Conservation (phyloP, 2,888 invertebrate genomes). For the Platycheirus albimanus region DNA sequence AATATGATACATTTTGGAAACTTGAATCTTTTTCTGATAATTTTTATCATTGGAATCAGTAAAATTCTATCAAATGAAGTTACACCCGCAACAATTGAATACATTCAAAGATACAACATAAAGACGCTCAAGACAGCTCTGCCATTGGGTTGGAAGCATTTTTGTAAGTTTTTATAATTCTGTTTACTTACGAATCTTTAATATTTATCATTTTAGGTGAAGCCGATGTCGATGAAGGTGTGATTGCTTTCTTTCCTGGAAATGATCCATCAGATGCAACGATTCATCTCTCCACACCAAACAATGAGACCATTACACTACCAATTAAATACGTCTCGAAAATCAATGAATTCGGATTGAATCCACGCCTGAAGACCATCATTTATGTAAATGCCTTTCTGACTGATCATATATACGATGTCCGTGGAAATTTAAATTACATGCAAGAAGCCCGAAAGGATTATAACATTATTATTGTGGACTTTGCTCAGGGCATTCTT, state of each 20-base stretch:
- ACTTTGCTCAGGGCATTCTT: slow-evolving; percentile 76
- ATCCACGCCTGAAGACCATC: slow-evolving; percentile 70
- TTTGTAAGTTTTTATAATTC: slow-evolving; percentile 20
- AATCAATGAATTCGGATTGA: slow-evolving; percentile 78
- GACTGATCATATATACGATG: slow-evolving; percentile 79
- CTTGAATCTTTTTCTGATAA: background rate
- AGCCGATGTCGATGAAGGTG: slow-evolving; percentile 79
- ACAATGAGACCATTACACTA: slow-evolving; percentile 78
- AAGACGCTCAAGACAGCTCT: slow-evolving; percentile 34
- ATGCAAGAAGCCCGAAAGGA: slow-evolving; percentile 78
- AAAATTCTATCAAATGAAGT: background rate
- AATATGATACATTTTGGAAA: background rate
- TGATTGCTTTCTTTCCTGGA: slow-evolving; percentile 79
- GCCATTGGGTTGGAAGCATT: slow-evolving; percentile 39
- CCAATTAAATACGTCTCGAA: slow-evolving; percentile 78
- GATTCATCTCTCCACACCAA: slow-evolving; percentile 77
- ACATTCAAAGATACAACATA: slow-evolving; percentile 77
- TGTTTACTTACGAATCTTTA: too few relatives aligned
- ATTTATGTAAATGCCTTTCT: slow-evolving; percentile 73
- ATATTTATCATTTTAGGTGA: slow-evolving; percentile 77
- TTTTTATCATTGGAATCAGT: background rate
- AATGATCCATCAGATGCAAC: slow-evolving; percentile 79
- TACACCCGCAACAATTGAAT: slow-evolving; percentile 29
- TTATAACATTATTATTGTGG: slow-evolving; percentile 78
- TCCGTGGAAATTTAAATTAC: slow-evolving; percentile 77